Percentiles rank a stretch among this genome's conserved stretches.
Evolutionary conservation across 2,888 invertebrate species (phyloP).

Genomic region (Aspidapion aeneum): DNA sequence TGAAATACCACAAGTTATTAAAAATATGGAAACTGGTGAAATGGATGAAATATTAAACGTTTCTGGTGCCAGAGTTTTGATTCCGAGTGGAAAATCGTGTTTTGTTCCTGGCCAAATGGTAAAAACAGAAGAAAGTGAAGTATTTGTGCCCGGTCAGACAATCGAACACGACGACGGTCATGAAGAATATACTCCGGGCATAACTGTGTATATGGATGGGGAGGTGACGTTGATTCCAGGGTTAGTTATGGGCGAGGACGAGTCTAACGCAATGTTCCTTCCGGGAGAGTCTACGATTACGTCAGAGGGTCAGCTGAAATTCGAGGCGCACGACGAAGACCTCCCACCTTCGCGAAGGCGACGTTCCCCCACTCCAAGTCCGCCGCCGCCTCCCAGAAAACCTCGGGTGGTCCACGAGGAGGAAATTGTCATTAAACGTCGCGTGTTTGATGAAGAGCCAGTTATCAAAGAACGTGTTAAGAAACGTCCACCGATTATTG

Average conservation of each 20-base stretch:
- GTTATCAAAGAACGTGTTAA: constrained; percentile 39
- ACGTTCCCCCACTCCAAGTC: constrained; percentile 24
- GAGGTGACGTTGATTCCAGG: constrained; percentile 77
- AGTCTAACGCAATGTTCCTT: constrained; percentile 42
- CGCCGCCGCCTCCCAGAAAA: constrained; percentile 33
- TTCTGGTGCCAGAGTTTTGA: constrained; percentile 53
- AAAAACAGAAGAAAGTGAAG: constrained; percentile 51
- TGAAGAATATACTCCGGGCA: constrained; percentile 73
- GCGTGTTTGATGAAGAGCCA: constrained; percentile 39
- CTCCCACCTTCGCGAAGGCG: constrained; percentile 29
- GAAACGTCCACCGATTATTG: constrained; percentile 31
- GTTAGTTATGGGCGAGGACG: constrained; percentile 63
- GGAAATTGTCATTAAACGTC: constrained; percentile 41
- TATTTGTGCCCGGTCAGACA: constrained; percentile 64
- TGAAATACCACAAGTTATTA: constrained; percentile 60
- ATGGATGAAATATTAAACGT: constrained; percentile 58
- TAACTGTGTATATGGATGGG: constrained; percentile 69
- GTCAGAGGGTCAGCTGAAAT: constrained; percentile 42
- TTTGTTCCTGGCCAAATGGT: constrained; percentile 78
- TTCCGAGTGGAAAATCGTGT: constrained; percentile 60
- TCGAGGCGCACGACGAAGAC: constrained; percentile 42
- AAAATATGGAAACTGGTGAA: constrained; percentile 58
- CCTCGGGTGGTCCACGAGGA: constrained; percentile 35
- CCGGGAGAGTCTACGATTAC: constrained; percentile 45
- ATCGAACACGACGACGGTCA: constrained; percentile 67